These are phyloP conservation scores for Limnephilus auricula DNA, from an alignment of 2,888 invertebrate species.

Conservation along the genomic window DNA sequence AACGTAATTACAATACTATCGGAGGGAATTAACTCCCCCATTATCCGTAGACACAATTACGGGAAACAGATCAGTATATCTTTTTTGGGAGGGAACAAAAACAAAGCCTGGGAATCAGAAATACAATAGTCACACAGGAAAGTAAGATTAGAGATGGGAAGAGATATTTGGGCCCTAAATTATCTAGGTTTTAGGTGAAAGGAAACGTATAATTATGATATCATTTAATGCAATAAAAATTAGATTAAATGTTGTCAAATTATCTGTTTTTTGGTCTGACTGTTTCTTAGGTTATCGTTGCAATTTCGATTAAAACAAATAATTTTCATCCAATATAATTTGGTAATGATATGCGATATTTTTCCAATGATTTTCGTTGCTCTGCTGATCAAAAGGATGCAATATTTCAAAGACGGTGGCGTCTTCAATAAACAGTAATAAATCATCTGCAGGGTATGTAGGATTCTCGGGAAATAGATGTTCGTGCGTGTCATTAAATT, in stretches of 20 bases:
- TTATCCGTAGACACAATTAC: conserved; percentile 31
- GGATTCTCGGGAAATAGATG: neutral
- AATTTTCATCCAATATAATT: neutral
- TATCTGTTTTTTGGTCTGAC: neutral
- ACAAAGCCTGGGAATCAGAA: neutral
- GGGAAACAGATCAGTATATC: conserved; percentile 31
- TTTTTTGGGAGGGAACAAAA: conserved; percentile 24
- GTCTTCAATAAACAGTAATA: neutral
- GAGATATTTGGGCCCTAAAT: neutral
- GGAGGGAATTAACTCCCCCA: conserved; percentile 12
- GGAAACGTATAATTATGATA: neutral
- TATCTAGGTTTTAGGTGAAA: neutral
- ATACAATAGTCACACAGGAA: conserved; percentile 7
- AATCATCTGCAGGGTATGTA: neutral
- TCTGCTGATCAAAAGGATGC: neutral
- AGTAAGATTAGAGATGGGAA: neutral
- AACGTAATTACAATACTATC: conserved; percentile 31
- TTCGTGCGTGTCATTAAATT: neutral
- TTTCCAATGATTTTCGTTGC: neutral
- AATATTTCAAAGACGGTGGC: neutral
- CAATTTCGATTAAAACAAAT: neutral
- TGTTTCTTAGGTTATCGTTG: neutral
- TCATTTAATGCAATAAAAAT: neutral
- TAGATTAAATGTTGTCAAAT: neutral
- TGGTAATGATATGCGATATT: neutral